A percentile compares a stretch with the other conserved stretches of the same genome.
These are phyloP conservation scores for Fragum sueziense DNA, from an alignment of 2,888 invertebrate species.

Conservation along the genomic window DNA sequence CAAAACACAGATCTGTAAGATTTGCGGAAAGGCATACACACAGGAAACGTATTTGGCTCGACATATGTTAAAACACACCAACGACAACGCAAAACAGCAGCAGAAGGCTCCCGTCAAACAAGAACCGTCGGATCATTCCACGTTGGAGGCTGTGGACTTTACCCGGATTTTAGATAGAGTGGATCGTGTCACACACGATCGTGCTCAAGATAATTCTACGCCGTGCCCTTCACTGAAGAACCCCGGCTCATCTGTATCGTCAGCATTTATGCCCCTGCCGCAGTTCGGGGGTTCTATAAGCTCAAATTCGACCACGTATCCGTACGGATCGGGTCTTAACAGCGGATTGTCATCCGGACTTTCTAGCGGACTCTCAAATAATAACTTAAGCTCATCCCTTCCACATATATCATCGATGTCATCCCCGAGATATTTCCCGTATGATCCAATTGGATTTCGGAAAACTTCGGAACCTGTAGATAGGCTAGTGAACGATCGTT, in stretches of 20 bases:
- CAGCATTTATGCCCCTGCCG: constrained; percentile 95
- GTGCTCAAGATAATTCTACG: constrained; percentile 59
- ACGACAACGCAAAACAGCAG: constrained; percentile 65
- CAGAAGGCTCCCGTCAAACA: constrained; percentile 73
- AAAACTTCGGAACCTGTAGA: constrained; percentile 83
- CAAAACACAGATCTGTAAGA: constrained; percentile 99
- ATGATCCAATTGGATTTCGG: constrained; percentile 96
- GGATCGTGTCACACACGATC: constrained; percentile 40
- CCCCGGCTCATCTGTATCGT: constrained; percentile 73
- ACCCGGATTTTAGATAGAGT: constrained; percentile 62
- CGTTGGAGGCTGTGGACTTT: constrained; percentile 63
- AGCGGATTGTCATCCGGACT: constrained; percentile 62
- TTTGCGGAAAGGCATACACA: constrained; percentile 99
- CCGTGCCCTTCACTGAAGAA: constrained; percentile 65
- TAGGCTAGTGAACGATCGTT: constrained; percentile 51
- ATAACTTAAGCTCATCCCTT: constrained; percentile 76
- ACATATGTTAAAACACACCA: constrained; percentile 98
- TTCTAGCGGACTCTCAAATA: constrained; percentile 65
- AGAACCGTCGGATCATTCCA: constrained; percentile 76
- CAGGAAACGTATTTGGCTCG: constrained; percentile 99
- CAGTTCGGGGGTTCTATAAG: constrained; percentile 81
- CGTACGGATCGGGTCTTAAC: constrained; percentile 60
- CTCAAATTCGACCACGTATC: constrained; percentile 64
- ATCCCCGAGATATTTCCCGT: constrained; percentile 86
- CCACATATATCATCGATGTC: constrained; percentile 81